These are phyloP conservation scores for Azorinus chamasolen DNA, from an alignment of 2,888 invertebrate genomes.

Conservation along the genomic window DNA sequence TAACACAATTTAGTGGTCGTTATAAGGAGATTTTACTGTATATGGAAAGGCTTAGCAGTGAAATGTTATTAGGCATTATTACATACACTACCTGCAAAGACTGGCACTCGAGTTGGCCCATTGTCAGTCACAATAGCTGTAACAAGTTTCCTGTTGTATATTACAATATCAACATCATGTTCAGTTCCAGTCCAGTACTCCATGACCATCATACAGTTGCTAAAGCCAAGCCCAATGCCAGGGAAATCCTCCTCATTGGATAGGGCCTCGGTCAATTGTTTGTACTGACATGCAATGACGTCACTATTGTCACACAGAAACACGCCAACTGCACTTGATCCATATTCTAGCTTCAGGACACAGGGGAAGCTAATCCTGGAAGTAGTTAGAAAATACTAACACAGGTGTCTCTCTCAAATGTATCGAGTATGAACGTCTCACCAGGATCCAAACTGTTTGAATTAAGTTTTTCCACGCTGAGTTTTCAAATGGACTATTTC, in stretches of 20 bases:
- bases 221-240: constrained; percentile 71
- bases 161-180: constrained; percentile 74
- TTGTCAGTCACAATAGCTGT: constrained; percentile 76
- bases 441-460: no score
- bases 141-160: constrained; percentile 68
- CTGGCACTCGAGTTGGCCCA: constrained; percentile 68
- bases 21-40: no score
- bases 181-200: constrained; percentile 69
- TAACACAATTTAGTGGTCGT: no score
- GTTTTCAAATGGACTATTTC: no score
- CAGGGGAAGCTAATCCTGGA: constrained; percentile 58
- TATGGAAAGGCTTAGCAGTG: no score
- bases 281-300: constrained; percentile 53
- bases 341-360: constrained; percentile 73
- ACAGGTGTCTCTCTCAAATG: no score
- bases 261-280: constrained; percentile 43
- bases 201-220: constrained; percentile 68
- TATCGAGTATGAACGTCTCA: no score
- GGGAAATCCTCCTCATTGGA: constrained; percentile 60
- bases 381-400: no score
- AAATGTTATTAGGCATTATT: no score
- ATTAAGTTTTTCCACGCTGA: no score
- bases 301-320: constrained; percentile 58
- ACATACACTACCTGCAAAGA: constrained; percentile 72
- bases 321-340: constrained; percentile 75